Base-by-base conservation (phyloP, 2,797 vertebrate genomes). In the Pangasius djambal region DNA sequence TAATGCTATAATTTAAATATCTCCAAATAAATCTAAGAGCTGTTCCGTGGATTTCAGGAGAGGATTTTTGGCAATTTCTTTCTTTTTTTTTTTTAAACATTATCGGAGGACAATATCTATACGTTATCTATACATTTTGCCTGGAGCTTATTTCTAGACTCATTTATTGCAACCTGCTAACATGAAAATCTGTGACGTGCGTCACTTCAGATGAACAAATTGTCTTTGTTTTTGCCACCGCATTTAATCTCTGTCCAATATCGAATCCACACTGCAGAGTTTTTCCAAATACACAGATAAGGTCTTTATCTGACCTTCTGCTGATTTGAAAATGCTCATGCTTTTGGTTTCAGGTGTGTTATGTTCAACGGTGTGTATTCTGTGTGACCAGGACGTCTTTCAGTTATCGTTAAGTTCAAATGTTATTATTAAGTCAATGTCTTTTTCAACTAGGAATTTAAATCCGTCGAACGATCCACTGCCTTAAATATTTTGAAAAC, bases 221-320 rank as follows among this genome's bases (percentile, higher is more conserved):
- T 61, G 57, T 86, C 34, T 91, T 90, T 91, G 69, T 89, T 89
- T 90, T 90, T 88, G 86, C 57, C 86, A 34, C 79, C 31, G 12
- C 78, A 79, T 92, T 89, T 87, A 83, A 85, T 85, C 78, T 61
- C 52, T 77, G 74, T 89, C 89, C 89, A 91, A 85, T 86, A 91
- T 87, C 34, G n/a, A 88, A 87, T 90, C 86, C 88, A 82, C 87
- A 40, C 63, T 89, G 85, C 84, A 70, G 81, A 83, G 83, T 69
- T 86, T 89, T 86, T 37, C 15, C 18, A 22, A 44, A 48, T 48
- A 44, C 22, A 48, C 34, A 86, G 89, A 91, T 89, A 91, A 89
- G 85, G 82, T 86, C 83, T 83, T 89, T 89, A 89, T 90, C 85
- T 74, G 65, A 61, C 69, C 88, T 88, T 67, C 75, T 86, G 79